Evolutionary conservation across 2,888 invertebrate species (phyloP).

Genomic region (Dryobota labecula): DNA sequence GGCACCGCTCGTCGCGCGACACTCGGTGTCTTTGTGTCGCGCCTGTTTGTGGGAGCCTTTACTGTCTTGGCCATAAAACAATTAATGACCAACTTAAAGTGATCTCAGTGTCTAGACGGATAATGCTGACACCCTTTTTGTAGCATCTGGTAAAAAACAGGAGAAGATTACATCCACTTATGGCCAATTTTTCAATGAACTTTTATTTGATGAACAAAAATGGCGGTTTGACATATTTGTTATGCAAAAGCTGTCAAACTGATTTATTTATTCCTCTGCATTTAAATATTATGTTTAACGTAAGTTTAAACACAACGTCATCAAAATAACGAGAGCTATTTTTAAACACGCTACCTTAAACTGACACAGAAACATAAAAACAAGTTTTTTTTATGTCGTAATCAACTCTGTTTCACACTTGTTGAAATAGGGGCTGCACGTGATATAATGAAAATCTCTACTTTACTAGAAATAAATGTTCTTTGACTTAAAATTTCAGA

Average conservation of each 20-base stretch:
- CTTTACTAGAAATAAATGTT: slow-evolving; percentile 35
- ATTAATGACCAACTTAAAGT: slow-evolving; percentile 13
- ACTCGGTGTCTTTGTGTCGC: too few species aligned
- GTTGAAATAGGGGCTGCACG: slow-evolving; percentile 30
- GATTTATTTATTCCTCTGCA: too few species aligned
- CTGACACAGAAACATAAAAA: slow-evolving; percentile 30
- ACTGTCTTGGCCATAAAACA: neutral
- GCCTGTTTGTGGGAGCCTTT: too few species aligned
- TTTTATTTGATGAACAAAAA: too few species aligned
- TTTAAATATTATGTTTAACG: neutral
- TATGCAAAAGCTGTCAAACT: too few species aligned
- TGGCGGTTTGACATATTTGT: too few species aligned
- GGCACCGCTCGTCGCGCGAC: too few species aligned
- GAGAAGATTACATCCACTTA: neutral
- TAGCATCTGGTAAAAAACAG: neutral
- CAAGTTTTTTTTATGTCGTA: slow-evolving; percentile 42
- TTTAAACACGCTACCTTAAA: slow-evolving; percentile 37
- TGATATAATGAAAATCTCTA: slow-evolving; percentile 42
- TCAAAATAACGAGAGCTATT: slow-evolving; percentile 32
- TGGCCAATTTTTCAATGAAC: too few species aligned
- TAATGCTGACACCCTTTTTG: neutral
- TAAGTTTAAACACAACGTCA: neutral
- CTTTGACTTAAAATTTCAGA: slow-evolving; percentile 33
- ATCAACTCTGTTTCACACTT: slow-evolving; percentile 50
- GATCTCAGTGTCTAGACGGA: neutral